These are phyloP conservation scores for Trachelus iudaicus DNA, from an alignment of 2,888 invertebrate species.

Conservation along the genomic window DNA sequence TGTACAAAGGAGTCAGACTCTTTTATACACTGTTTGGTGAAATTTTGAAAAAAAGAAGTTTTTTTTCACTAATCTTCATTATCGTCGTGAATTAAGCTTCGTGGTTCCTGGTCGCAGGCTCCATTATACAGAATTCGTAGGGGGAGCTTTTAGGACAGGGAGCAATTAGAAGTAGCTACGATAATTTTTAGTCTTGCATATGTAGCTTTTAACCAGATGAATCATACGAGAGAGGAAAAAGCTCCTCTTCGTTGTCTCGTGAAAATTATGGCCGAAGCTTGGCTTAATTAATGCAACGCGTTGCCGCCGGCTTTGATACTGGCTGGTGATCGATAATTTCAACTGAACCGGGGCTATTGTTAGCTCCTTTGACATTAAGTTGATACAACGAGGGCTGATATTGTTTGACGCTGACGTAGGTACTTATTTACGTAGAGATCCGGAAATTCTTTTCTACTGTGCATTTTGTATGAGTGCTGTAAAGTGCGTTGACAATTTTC, in stretches of 20 bases:
- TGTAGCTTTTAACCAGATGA: not conserved
- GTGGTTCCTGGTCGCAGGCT: no score
- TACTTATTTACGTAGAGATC: not conserved
- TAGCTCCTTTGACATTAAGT: constrained; percentile 41
- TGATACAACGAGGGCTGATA: constrained; percentile 22
- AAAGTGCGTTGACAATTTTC: not conserved
- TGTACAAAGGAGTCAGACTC: not conserved
- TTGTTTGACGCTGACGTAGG: not conserved
- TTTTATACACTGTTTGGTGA: not conserved
- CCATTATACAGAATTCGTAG: not conserved
- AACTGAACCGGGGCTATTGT: constrained; percentile 35
- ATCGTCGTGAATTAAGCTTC: no score
- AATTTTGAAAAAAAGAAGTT: not conserved
- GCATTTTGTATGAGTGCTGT: not conserved
- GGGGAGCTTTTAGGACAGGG: not conserved
- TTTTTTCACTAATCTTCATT: no score
- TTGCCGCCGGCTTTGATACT: not conserved
- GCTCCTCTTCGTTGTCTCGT: not conserved
- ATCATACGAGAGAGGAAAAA: not conserved
- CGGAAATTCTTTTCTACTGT: not conserved
- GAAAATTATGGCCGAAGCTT: not conserved
- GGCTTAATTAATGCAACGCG: constrained; percentile 17
- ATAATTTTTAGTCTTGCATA: not conserved
- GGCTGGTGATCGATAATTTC: constrained; percentile 31
- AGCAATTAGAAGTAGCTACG: not conserved